A percentile compares a stretch with the other conserved stretches of the same genome.
These are phyloP conservation scores for Neoarius graeffei DNA, from an alignment of 2,113 vertebrate genomes.

Conservation along the genomic window DNA sequence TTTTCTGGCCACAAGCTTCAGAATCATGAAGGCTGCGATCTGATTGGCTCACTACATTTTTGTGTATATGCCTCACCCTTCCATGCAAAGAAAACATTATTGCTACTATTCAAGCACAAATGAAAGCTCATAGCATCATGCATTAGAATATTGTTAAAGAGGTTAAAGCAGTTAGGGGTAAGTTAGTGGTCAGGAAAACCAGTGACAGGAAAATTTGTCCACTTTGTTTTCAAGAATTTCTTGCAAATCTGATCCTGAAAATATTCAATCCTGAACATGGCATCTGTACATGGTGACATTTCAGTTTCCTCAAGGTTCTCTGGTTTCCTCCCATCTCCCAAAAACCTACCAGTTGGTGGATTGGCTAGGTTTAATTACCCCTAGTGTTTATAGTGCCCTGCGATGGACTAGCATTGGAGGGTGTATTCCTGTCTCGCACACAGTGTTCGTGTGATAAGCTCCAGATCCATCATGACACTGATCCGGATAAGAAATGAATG, in stretches of 20 bases:
- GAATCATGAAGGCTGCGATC: neutral
- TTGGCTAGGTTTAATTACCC: neutral
- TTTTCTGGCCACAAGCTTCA: neutral
- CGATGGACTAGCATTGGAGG: neutral
- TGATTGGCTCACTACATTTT: neutral
- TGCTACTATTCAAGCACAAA: neutral
- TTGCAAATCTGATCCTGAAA: neutral
- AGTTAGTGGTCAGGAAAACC: neutral
- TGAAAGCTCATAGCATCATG: neutral
- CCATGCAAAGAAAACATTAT: neutral
- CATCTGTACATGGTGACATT: neutral
- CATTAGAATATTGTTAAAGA: neutral
- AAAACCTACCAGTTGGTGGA: neutral
- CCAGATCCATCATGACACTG: neutral
- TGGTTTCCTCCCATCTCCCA: neutral
- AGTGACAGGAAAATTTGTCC: neutral
- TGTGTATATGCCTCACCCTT: neutral
- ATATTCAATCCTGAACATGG: neutral
- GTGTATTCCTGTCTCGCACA: neutral
- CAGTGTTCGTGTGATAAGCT: neutral
- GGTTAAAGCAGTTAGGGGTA: neutral
- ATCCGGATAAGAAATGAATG: neutral
- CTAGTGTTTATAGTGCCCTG: neutral
- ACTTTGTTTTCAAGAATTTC: neutral
- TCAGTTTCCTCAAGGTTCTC: neutral